Conservation (phyloP, 2,113 vertebrate species). For the Anguilla rostrata region DNA sequence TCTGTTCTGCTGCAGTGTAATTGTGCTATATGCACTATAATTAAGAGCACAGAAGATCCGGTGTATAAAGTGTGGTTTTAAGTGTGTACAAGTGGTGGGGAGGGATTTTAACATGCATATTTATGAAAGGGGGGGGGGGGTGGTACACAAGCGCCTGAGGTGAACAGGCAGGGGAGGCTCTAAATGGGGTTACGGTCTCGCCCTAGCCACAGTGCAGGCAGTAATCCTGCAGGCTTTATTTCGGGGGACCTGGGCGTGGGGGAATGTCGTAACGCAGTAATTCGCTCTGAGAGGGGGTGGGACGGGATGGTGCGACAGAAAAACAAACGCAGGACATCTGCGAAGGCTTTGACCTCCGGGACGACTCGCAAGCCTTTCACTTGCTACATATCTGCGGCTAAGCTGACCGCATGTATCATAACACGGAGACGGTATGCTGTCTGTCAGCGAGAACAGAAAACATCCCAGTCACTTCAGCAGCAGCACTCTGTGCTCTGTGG, state of each 20-base stretch:
- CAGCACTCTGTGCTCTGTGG: not conserved
- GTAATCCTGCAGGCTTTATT: slow-evolving; percentile 62
- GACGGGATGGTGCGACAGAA: slow-evolving; percentile 62
- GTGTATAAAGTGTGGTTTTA: too few species aligned
- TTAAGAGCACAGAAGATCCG: too few species aligned
- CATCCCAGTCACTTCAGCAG: not conserved
- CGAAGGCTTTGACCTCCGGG: slow-evolving; percentile 42
- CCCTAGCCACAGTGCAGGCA: slow-evolving; percentile 54
- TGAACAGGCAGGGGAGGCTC: slow-evolving; percentile 51
- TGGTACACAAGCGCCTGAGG: slow-evolving; percentile 55
- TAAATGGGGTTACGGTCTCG: slow-evolving; percentile 48
- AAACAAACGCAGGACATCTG: slow-evolving; percentile 63
- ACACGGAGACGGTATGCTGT: not conserved
- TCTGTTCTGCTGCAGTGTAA: too few species aligned
- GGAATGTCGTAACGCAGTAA: slow-evolving; percentile 75
- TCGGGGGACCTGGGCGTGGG: slow-evolving; percentile 69
- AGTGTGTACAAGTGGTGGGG: too few species aligned
- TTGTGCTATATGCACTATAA: too few species aligned
- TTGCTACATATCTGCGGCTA: slow-evolving; percentile 48
- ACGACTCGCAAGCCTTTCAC: slow-evolving; percentile 39
- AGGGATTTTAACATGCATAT: too few species aligned
- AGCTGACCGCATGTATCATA: not conserved
- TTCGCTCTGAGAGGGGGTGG: slow-evolving; percentile 70
- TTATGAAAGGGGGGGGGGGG: not conserved
- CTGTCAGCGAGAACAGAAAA: not conserved